These are phyloP conservation scores for Rhynchotus rufescens DNA, from an alignment of 2,797 vertebrate species.

Conservation along the genomic window DNA sequence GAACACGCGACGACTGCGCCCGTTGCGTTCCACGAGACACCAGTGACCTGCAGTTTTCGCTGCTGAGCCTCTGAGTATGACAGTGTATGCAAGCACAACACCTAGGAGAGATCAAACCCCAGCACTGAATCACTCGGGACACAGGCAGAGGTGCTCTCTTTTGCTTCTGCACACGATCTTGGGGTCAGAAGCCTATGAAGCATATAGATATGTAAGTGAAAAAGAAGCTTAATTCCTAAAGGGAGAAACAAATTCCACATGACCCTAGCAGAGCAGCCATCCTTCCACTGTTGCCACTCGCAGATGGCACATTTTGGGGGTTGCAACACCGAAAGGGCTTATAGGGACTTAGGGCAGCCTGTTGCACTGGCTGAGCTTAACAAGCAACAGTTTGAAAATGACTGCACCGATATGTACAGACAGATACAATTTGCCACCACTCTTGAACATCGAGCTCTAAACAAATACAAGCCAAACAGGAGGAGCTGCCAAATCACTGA, in stretches of 20 bases:
- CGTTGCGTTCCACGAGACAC: slow-evolving; percentile 90
- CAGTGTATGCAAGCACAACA: slow-evolving; percentile 84
- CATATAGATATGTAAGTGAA: rapidly evolving
- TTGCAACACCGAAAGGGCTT: background rate
- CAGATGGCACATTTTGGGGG: background rate
- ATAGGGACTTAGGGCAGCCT: background rate
- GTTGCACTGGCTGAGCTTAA: background rate
- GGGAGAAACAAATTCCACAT: background rate
- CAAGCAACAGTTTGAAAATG: background rate
- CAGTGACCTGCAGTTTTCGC: slow-evolving; percentile 87
- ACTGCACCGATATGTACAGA: background rate
- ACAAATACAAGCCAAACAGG: background rate
- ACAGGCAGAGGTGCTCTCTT: background rate
- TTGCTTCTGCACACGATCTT: rapidly evolving
- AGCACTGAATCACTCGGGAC: background rate
- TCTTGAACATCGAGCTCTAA: background rate
- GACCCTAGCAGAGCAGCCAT: background rate
- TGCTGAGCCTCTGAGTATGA: slow-evolving; percentile 83
- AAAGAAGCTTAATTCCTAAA: background rate
- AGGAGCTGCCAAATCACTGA: background rate
- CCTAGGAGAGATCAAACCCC: slow-evolving; percentile 76
- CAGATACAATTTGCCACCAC: background rate
- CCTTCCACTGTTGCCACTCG: rapidly evolving
- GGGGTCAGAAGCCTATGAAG: rapidly evolving
- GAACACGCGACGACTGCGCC: slow-evolving; percentile 91